Evolutionary conservation across 2,888 invertebrate genomes (phyloP), one percentile per base, ranked within the genome.

Genomic region (Autographa pulchrina): DNA sequence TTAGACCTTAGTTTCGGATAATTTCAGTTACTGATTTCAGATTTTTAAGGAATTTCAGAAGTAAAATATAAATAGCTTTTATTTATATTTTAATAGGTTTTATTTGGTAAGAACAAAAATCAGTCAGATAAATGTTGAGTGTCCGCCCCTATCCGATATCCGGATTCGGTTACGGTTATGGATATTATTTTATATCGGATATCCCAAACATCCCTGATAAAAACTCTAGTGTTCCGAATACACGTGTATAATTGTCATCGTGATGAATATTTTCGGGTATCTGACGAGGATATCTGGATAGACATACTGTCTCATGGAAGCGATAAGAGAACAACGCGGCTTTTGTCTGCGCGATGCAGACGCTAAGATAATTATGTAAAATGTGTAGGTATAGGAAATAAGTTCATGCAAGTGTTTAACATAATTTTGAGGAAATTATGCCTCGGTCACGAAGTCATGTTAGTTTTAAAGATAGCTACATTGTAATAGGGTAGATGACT

Each of bases 241-340:
- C 68, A 78, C 64, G 61, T 79, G 72, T 75, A 65, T 65, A 41
- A 60, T 48, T 66, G 25, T 70, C 75, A 72, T 79, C 72, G 64
- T 58, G 48, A 63, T 67, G 38, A 68, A 71, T 75, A 68, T 65
- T 77, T 75, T 75, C 60, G 52, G 54, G 66, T 75, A 52, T 38
- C 11, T 66, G 63, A 48, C 38, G 65, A 65, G 68, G 78, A 81
- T 80, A 78, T 78, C 78, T 54, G 41, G 35, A 75, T 63, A 80
- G 80, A 80, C 80, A 75, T 78, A 77, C 80, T 68, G 80, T 80
- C 80, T 80, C 81, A 16, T 62, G 64, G 60, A 60, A 41, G 66
- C 52, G 80, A 80, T 80, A 80, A 80, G 69, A 66, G 58, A 70
- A 78, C 73, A 81, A 81, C 63, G 66, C 60, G 66, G 62, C 71